Evolutionary conservation across 2,113 vertebrate genomes (phyloP).

Genomic region (Rhegmatorhina hoffmannsi): DNA sequence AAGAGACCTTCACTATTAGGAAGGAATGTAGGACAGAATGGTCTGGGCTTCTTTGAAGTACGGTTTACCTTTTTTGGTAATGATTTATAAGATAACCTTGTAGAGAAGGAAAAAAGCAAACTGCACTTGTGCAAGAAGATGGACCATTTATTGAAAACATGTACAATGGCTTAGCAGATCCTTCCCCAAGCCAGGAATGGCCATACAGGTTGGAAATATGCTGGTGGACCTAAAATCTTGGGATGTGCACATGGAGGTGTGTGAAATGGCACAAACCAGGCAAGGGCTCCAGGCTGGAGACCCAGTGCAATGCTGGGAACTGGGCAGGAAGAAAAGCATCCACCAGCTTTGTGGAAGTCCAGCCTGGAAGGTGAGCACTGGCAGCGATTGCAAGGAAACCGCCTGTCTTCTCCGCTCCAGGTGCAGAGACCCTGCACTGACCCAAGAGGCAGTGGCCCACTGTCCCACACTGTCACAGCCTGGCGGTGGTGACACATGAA

Average conservation of each 20-base stretch:
- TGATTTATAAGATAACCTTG: background rate
- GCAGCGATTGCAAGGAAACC: background rate
- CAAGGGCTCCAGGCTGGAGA: background rate
- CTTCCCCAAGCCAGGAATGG: background rate
- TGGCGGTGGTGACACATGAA: fast-evolving
- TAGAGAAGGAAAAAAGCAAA: background rate
- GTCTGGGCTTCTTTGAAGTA: background rate
- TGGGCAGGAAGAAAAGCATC: background rate
- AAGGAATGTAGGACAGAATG: background rate
- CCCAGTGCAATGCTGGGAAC: fast-evolving
- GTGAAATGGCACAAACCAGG: background rate
- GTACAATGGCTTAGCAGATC: background rate
- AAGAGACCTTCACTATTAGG: background rate
- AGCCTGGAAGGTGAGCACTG: fast-evolving
- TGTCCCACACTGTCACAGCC: too few species aligned
- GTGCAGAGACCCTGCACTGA: background rate
- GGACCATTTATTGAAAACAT: background rate
- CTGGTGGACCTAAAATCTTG: background rate
- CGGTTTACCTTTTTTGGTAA: background rate
- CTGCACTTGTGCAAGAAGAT: background rate
- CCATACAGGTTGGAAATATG: background rate
- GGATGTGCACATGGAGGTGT: background rate
- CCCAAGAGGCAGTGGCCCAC: background rate
- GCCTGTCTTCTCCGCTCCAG: background rate
- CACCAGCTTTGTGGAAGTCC: fast-evolving